A percentile compares a stretch with the other conserved stretches of the same genome.
phyloP scores from a whole-genome alignment of 2,113 vertebrate species.

The Thinocorus orbignyianus region DNA sequence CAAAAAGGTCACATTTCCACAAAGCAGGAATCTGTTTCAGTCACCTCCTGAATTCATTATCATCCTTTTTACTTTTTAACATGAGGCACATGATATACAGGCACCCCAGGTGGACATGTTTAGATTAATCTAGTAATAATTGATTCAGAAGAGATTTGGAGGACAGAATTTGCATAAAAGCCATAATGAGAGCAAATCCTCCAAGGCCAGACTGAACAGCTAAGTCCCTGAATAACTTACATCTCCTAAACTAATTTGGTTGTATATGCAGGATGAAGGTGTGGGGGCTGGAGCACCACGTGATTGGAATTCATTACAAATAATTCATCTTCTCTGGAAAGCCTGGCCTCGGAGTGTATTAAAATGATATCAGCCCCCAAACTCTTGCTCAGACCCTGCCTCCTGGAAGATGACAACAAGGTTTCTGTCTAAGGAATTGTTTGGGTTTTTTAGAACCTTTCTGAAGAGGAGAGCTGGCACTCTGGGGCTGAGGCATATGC shows the following conservation, averaged over 20 bases:
- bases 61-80: slow-evolving; percentile 67
- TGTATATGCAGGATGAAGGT: slow-evolving; percentile 49
- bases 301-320: slow-evolving; percentile 66
- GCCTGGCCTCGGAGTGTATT: slow-evolving; percentile 8
- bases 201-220: slow-evolving; percentile 65
- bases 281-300: slow-evolving; percentile 48
- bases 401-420: not conserved
- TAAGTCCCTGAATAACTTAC: slow-evolving; percentile 65
- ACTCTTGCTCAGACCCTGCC: not conserved
- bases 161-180: slow-evolving; percentile 77
- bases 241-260: slow-evolving; percentile 66
- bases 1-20: slow-evolving; percentile 71
- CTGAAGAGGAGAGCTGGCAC: not conserved
- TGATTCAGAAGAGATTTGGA: slow-evolving; percentile 79
- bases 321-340: slow-evolving; percentile 49
- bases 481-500: accelerated
- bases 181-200: slow-evolving; percentile 76
- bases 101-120: slow-evolving; percentile 67
- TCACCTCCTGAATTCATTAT: slow-evolving; percentile 69
- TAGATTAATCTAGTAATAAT: slow-evolving; percentile 83
- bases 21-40: slow-evolving; percentile 66
- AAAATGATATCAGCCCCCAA: slow-evolving; percentile 2
- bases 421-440: not conserved
- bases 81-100: slow-evolving; percentile 62
- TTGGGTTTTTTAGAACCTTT: not conserved